Evolutionary conservation across 2,113 vertebrate species (phyloP).

Genomic region (Forbesichthys agassizii): DNA sequence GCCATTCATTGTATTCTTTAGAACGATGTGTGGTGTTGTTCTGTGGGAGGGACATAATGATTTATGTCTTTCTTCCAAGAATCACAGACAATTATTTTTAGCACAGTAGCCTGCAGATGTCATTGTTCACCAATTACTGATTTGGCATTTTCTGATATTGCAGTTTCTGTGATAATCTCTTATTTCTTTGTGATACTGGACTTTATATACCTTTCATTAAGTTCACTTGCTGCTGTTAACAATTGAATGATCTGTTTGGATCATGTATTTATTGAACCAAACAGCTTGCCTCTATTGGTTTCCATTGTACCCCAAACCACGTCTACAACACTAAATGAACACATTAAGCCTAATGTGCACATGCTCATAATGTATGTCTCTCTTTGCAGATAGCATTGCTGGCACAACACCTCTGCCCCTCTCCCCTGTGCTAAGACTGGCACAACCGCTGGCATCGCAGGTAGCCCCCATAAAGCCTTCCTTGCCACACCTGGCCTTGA

Average conservation of each 20-base stretch:
- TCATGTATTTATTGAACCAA: too few relatives aligned
- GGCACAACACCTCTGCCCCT: conserved; percentile 63
- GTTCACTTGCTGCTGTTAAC: too few relatives aligned
- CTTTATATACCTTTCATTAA: too few relatives aligned
- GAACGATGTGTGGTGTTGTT: conserved; percentile 53
- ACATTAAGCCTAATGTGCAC: background rate
- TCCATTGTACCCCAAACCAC: too few relatives aligned
- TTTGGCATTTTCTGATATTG: background rate
- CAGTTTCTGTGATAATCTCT: background rate
- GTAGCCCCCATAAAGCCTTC: conserved; percentile 50
- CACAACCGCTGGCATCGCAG: conserved; percentile 64
- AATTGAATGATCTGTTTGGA: too few relatives aligned
- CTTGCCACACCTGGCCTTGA: conserved; percentile 64
- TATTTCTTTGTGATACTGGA: too few relatives aligned
- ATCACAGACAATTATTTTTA: conserved; percentile 36
- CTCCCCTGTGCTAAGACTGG: conserved; percentile 66
- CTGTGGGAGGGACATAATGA: conserved; percentile 13
- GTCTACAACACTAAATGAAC: too few relatives aligned
- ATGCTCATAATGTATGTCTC: conserved; percentile 23
- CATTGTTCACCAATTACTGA: background rate
- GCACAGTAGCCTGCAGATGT: conserved; percentile 6
- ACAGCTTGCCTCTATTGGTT: too few relatives aligned
- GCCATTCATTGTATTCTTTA: conserved; percentile 35
- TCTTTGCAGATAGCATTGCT: conserved; percentile 70
- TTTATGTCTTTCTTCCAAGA: conserved; percentile 24